Conservation (phyloP, 2,113 vertebrate species). For the Crotalus horridus region DNA sequence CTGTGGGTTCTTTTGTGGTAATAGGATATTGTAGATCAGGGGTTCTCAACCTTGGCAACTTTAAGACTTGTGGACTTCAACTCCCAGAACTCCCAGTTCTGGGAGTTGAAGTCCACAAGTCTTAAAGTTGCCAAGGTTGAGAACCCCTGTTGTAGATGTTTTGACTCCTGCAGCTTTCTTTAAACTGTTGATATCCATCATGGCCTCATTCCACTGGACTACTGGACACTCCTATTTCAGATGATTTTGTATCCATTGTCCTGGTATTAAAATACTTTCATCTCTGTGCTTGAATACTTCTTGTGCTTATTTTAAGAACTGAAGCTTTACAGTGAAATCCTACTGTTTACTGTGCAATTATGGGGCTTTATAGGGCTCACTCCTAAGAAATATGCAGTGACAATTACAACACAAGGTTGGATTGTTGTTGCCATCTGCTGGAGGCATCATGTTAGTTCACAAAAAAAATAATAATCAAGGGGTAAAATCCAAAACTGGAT, state of each 20-base stretch:
- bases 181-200: neutral
- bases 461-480: neutral
- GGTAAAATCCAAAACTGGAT: neutral
- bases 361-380: neutral
- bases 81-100: too few species aligned
- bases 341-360: neutral
- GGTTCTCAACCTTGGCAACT: too few species aligned
- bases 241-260: neutral
- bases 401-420: neutral
- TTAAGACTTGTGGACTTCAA: too few species aligned
- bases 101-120: too few species aligned
- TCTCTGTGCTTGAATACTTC: neutral
- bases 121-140: too few species aligned
- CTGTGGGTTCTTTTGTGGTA: neutral
- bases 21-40: too few species aligned
- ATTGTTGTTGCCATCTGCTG: slow-evolving; percentile 31
- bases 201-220: neutral
- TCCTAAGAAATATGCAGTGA: neutral
- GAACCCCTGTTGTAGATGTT: too few species aligned
- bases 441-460: neutral
- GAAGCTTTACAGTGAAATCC: neutral
- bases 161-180: neutral
- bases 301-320: neutral
- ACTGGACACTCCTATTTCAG: neutral
- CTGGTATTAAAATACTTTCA: neutral